Evolutionary conservation across 1,140 invertebrate genomes (phyloP).

Genomic region (Wasmannia auropunctata): DNA sequence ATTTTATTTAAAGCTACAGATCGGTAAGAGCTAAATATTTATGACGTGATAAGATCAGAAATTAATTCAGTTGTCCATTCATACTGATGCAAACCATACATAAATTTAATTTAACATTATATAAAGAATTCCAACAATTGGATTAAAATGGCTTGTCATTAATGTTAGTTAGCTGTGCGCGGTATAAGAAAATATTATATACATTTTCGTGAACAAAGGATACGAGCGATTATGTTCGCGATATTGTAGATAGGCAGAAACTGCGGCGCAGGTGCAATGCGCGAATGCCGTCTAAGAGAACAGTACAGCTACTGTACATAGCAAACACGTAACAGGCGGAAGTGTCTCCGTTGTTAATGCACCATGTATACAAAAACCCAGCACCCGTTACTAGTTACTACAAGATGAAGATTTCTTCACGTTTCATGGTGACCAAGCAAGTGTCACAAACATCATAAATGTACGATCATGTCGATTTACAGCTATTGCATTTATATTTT

Average conservation of each 20-base stretch:
- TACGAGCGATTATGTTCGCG: conserved; percentile 3
- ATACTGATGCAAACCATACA: background rate
- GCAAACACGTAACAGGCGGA: conserved; percentile 49
- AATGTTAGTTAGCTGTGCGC: background rate
- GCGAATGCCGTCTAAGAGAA: background rate
- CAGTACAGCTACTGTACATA: conserved; percentile 44
- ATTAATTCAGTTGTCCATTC: conserved; percentile 43
- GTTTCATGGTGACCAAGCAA: conserved; percentile 20
- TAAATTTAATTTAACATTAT: conserved; percentile 42
- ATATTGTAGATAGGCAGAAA: conserved; percentile 15
- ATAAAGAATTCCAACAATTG: background rate
- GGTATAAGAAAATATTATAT: background rate
- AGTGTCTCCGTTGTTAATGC: conserved; percentile 64
- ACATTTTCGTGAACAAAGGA: background rate
- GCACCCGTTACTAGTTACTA: conserved; percentile 34
- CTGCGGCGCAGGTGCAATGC: conserved; percentile 52
- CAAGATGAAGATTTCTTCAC: conserved; percentile 37
- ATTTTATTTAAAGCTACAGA: background rate
- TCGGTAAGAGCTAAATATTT: background rate
- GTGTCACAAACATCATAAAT: conserved; percentile 27
- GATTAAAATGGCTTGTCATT: background rate
- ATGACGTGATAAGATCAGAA: conserved; percentile 1
- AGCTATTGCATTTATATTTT: background rate
- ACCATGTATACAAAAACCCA: conserved; percentile 51
- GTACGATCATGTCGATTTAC: conserved; percentile 7